Base-by-base conservation (phyloP, 2,113 vertebrate genomes). In the Ginglymostoma cirratum region DNA sequence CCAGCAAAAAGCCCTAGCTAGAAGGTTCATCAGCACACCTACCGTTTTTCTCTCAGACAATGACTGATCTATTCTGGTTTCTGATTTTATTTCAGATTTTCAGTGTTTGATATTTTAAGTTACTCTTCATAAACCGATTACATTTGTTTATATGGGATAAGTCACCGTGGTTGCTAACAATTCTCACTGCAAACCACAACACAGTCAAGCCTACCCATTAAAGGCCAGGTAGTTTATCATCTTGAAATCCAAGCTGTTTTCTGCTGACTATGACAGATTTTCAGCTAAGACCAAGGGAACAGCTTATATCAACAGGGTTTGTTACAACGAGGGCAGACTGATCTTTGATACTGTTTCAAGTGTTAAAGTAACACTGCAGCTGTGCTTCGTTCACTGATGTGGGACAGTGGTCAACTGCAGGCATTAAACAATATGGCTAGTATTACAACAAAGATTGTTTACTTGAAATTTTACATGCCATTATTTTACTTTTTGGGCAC, bases 181-280 rank as follows among this genome's bases (percentile, higher is more conserved):
- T 52, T 87, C 85, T 48, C 85, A 87, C 85, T 52, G 45, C 85
- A 87, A 87, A 52, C 85, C 85, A 87, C 42, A 87, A 19, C 45
- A 52, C 8, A 52, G 85, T 48, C 85, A 87, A 52, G 85, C 85
- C 42, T 45, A 27, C 45, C 8, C 23, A 87, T 87, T 52, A 48
- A 48, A 45, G 17, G 10, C 45, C 45, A 52, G 85, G 23, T 52
- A 87, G 45, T 87, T 87, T 52, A 87, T 87, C 85, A 87, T 87
- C 42, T 52, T 3, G 45, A 87, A 45, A 52, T 52, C 7, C 85
- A 87, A 87, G 45, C 23, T 87, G 21, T 23, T 52, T 23, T 52
- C 45, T 87, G 85, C 85, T 87, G 45, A 87, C 85, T 30, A 87
- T 87, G 85, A 87, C 48, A 45, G 85, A 83, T 83, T 83, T 83